Conservation (phyloP, 2,797 vertebrate species). For the Adrianichthys oophorus region DNA sequence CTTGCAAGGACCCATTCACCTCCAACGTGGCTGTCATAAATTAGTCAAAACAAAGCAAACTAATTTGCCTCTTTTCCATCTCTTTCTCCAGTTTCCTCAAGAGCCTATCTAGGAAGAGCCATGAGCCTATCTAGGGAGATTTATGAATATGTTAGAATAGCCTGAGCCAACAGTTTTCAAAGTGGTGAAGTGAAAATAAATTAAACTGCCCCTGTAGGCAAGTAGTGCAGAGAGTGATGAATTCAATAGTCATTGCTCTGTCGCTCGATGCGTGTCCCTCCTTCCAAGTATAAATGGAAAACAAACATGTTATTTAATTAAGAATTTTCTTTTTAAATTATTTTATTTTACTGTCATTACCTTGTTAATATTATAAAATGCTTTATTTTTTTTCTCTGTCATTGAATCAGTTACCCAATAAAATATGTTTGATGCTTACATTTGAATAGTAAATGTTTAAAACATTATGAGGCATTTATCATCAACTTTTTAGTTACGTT, state of each 20-base stretch:
- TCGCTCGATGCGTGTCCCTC: slow-evolving; percentile 62
- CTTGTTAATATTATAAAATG: slow-evolving; percentile 44
- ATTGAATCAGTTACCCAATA: slow-evolving; percentile 35
- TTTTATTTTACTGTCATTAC: too few relatives aligned
- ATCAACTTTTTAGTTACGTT: too few relatives aligned
- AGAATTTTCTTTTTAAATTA: slow-evolving; percentile 49
- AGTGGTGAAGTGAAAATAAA: slow-evolving; percentile 85
- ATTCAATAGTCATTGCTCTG: slow-evolving; percentile 79
- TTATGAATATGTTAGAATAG: slow-evolving; percentile 86
- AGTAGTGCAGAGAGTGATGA: slow-evolving; percentile 80
- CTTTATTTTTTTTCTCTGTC: slow-evolving; percentile 30
- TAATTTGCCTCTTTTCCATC: slow-evolving; percentile 61
- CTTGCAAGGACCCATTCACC: slow-evolving; percentile 55
- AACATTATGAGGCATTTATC: not conserved
- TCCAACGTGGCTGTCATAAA: slow-evolving; percentile 67
- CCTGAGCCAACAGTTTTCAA: slow-evolving; percentile 85
- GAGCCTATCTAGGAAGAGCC: slow-evolving; percentile 75
- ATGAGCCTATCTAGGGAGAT: slow-evolving; percentile 78
- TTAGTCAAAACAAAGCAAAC: slow-evolving; percentile 74
- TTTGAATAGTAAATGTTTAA: slow-evolving; percentile 45
- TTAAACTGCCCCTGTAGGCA: slow-evolving; percentile 79
- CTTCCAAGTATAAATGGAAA: slow-evolving; percentile 59
- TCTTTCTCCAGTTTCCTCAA: slow-evolving; percentile 54
- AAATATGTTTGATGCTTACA: slow-evolving; percentile 35
- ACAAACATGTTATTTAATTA: slow-evolving; percentile 73